A percentile compares a stretch with the other conserved stretches of the same genome.
Conservation (phyloP, 2,888 invertebrate species). For the Chelonus formosanus region DNA sequence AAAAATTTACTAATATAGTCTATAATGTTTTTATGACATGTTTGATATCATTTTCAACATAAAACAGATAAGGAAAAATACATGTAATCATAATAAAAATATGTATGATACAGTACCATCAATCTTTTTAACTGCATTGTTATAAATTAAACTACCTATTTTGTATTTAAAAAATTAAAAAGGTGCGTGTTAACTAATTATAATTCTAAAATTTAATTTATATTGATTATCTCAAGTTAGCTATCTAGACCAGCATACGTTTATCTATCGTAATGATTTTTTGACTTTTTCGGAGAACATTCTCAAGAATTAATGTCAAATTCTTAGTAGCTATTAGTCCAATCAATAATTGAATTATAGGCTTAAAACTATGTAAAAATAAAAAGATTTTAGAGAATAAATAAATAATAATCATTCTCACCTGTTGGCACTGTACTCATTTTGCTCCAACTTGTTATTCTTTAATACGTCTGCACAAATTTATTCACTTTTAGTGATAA, state of each 20-base stretch:
- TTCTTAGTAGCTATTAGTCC: too few relatives aligned
- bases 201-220: not conserved
- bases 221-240: too few relatives aligned
- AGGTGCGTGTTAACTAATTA: not conserved
- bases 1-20: too few relatives aligned
- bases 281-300: too few relatives aligned
- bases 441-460: constrained; percentile 34
- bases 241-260: too few relatives aligned
- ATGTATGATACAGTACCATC: too few relatives aligned
- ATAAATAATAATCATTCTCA: constrained; percentile 45
- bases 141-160: not conserved
- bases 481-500: not conserved
- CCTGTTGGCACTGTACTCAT: constrained; percentile 61
- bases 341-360: too few relatives aligned
- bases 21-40: not conserved
- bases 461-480: not conserved
- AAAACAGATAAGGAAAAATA: not conserved
- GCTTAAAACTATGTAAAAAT: constrained; percentile 10
- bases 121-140: not conserved
- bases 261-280: too few relatives aligned
- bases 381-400: constrained; percentile 18
- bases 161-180: not conserved
- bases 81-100: too few relatives aligned
- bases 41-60: not conserved
- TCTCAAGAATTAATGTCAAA: too few relatives aligned